These are phyloP conservation scores for Nymphalis polychloros DNA, from an alignment of 2,888 invertebrate genomes.

Conservation along the genomic window DNA sequence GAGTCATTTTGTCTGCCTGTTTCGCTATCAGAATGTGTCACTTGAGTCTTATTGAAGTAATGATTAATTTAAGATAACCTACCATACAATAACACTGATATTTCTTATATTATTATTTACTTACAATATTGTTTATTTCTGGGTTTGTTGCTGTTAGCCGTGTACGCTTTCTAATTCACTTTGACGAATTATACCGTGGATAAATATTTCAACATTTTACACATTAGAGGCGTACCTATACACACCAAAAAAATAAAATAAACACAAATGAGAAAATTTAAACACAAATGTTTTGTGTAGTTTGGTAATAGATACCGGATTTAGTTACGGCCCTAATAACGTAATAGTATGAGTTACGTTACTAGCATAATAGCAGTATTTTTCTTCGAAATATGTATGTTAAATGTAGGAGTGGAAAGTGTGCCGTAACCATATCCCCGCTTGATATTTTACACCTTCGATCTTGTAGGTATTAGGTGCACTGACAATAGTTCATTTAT, in stretches of 20 bases:
- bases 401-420: conserved; percentile 8
- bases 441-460: not conserved
- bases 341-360: conserved; percentile 10
- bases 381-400: conserved; percentile 13
- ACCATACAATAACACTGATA: not conserved
- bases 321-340: not conserved
- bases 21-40: conserved; percentile 12
- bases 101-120: conserved; percentile 1
- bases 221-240: not conserved
- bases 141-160: conserved; percentile 43
- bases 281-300: not conserved
- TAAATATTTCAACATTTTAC: conserved; percentile 10
- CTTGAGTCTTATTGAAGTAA: conserved; percentile 1
- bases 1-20: not conserved
- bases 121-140: conserved; percentile 10
- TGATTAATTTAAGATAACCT: not conserved
- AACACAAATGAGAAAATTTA: too few relatives aligned
- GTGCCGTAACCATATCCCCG: not conserved
- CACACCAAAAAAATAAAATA: not conserved
- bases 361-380: not conserved
- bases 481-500: too few relatives aligned
- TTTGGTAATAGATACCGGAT: not conserved
- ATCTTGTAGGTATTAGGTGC: not conserved
- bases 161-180: conserved; percentile 76
- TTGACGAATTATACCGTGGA: conserved; percentile 58